Conservation (phyloP, 1,140 invertebrate genomes). For the Neodiprion pinetum region DNA sequence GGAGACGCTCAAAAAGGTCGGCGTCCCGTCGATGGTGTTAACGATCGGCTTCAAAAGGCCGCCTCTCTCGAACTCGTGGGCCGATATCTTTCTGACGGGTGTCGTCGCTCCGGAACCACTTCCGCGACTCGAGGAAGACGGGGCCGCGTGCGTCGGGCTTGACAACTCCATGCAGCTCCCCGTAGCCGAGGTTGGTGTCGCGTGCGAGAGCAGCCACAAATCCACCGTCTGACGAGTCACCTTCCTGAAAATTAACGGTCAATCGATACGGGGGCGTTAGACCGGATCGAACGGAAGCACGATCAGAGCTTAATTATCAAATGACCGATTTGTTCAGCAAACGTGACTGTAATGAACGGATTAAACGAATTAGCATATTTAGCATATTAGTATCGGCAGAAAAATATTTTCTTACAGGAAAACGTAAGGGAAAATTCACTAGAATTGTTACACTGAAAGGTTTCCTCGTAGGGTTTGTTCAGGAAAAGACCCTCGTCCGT, state of each 20-base stretch:
- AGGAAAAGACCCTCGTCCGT: too few relatives aligned
- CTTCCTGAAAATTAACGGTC: conserved; percentile 71
- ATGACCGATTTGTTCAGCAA: neutral
- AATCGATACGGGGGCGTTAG: conserved; percentile 9
- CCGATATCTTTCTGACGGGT: conserved; percentile 93
- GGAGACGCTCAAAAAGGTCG: conserved; percentile 80
- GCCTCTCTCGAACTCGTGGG: conserved; percentile 93
- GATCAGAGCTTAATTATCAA: neutral
- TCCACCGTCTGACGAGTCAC: conserved; percentile 90
- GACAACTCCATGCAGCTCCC: conserved; percentile 63
- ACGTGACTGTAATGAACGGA: neutral
- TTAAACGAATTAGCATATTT: too few relatives aligned
- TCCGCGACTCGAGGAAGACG: conserved; percentile 62
- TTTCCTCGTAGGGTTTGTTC: too few relatives aligned
- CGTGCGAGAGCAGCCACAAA: conserved; percentile 88
- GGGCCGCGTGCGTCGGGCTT: conserved; percentile 66
- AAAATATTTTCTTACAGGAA: too few relatives aligned
- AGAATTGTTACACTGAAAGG: too few relatives aligned
- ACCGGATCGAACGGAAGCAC: neutral
- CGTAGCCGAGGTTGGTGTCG: conserved; percentile 71
- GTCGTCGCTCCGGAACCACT: conserved; percentile 83
- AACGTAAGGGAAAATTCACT: too few relatives aligned
- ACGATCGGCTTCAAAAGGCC: conserved; percentile 91
- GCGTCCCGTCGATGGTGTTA: conserved; percentile 88
- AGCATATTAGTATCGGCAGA: too few relatives aligned